A percentile compares a stretch with the other conserved stretches of the same genome.
phyloP scores from a whole-genome alignment of 2,113 vertebrate species.

The Lasiurus cinereus region DNA sequence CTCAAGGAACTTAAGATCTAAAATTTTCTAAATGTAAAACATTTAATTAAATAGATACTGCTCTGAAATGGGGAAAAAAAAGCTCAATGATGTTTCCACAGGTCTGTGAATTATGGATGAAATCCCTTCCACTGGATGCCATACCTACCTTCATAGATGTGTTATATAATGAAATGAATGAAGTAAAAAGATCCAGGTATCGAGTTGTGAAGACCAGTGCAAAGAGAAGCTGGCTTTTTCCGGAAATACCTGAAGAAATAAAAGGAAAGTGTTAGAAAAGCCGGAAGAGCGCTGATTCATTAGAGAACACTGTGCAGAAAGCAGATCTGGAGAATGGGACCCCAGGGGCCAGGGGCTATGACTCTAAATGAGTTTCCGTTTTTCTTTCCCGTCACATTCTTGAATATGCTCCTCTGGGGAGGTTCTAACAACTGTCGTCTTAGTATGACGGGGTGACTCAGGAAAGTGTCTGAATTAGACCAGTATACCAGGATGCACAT shows the following conservation, averaged over 20 bases:
- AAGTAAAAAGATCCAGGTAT: slow-evolving; percentile 98
- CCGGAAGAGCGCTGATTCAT: background rate
- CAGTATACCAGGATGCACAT: background rate
- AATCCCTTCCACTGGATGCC: background rate
- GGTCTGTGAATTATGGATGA: background rate
- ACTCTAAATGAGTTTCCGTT: accelerated
- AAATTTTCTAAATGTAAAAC: slow-evolving; percentile 27
- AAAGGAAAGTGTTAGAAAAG: slow-evolving; percentile 77
- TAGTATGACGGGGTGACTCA: too few relatives aligned
- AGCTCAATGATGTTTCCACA: background rate
- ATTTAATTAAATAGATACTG: slow-evolving; percentile 38
- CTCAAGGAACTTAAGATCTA: background rate
- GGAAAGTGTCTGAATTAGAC: background rate
- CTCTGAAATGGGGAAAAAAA: slow-evolving; percentile 26
- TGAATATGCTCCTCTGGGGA: background rate
- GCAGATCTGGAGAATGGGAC: accelerated
- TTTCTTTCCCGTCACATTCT: background rate
- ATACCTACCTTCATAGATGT: slow-evolving; percentile 97
- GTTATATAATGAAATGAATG: slow-evolving; percentile 99
- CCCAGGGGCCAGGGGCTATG: background rate
- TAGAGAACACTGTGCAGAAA: background rate
- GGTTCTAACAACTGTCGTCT: background rate
- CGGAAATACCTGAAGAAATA: slow-evolving; percentile 95
- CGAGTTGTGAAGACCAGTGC: slow-evolving; percentile 98
- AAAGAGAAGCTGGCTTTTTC: slow-evolving; percentile 99